A percentile compares a stretch with the other conserved stretches of the same genome.
Conservation (phyloP, 2,888 invertebrate genomes). For the Platerodrilus igneus region DNA sequence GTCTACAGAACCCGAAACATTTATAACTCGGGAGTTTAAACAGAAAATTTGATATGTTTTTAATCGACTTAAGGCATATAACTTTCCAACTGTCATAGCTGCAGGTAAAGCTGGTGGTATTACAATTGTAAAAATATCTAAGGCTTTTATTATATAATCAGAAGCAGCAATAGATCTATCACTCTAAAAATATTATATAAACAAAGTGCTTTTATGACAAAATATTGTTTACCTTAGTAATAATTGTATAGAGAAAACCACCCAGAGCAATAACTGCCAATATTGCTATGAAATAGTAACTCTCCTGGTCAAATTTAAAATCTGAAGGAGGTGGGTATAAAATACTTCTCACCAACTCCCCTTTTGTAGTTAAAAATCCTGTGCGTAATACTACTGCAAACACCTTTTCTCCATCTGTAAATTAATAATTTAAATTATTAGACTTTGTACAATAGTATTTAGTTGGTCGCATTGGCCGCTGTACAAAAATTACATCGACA, state of each 20-base stretch:
- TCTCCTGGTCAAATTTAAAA: slow-evolving; percentile 93
- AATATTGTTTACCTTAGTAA: slow-evolving; percentile 65
- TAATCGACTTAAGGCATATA: slow-evolving; percentile 82
- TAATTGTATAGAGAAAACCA: slow-evolving; percentile 84
- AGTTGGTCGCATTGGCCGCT: too few relatives aligned
- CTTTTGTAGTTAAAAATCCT: slow-evolving; percentile 89
- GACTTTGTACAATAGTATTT: too few relatives aligned
- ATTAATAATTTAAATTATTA: too few relatives aligned
- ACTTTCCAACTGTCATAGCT: slow-evolving; percentile 91
- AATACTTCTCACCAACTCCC: slow-evolving; percentile 80
- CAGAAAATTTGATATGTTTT: slow-evolving; percentile 77
- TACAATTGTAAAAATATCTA: slow-evolving; percentile 91
- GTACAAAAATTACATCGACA: too few relatives aligned
- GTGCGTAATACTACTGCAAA: slow-evolving; percentile 74
- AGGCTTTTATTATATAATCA: slow-evolving; percentile 72
- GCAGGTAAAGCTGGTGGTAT: slow-evolving; percentile 94
- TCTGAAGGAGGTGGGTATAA: slow-evolving; percentile 93
- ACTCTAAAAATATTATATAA: slow-evolving; percentile 54
- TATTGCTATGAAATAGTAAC: slow-evolving; percentile 82
- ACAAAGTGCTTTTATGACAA: too few relatives aligned
- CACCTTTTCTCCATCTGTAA: slow-evolving; percentile 32
- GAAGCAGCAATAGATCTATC: slow-evolving; percentile 56
- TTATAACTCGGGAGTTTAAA: slow-evolving; percentile 89
- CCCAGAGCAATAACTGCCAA: slow-evolving; percentile 71
- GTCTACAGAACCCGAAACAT: slow-evolving; percentile 84